These are phyloP conservation scores for Gymnoscopelus braueri DNA, from an alignment of 2,797 vertebrate species.

Conservation along the genomic window DNA sequence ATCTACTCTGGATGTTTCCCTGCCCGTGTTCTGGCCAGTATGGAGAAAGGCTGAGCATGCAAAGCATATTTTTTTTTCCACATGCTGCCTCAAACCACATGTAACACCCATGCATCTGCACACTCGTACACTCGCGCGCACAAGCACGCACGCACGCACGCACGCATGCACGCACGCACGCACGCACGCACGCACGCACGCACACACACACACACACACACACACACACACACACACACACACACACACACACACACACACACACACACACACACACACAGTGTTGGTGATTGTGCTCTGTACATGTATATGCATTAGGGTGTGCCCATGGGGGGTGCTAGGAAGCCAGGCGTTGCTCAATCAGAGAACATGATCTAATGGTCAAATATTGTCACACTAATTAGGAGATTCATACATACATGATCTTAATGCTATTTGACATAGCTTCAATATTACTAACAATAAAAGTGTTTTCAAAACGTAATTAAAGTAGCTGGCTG, in stretches of 20 bases:
- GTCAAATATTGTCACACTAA: too few species aligned
- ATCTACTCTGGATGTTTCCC: slow-evolving; percentile 50
- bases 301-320: too few species aligned
- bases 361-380: too few species aligned
- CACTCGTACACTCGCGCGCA: slow-evolving; percentile 4
- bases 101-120: neutral
- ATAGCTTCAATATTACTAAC: too few species aligned
- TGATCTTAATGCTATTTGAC: too few species aligned
- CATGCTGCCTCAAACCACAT: slow-evolving; percentile 5
- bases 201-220: slow-evolving; percentile 2
- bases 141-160: neutral
- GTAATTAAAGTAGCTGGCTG: too few species aligned
- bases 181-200: neutral
- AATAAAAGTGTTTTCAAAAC: too few species aligned
- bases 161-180: slow-evolving; percentile 5
- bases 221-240: neutral
- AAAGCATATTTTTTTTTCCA: slow-evolving; percentile 30
- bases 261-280: neutral
- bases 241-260: slow-evolving; percentile 2
- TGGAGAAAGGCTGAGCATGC: slow-evolving; percentile 32
- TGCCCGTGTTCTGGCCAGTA: slow-evolving; percentile 34
- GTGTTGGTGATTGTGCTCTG: too few species aligned
- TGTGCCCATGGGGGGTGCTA: too few species aligned
- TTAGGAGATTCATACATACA: too few species aligned
- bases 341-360: too few species aligned